A percentile compares a stretch with the other conserved stretches of the same genome.
Conservation (phyloP, 2,888 invertebrate genomes). For the Coelopa pilipes region DNA sequence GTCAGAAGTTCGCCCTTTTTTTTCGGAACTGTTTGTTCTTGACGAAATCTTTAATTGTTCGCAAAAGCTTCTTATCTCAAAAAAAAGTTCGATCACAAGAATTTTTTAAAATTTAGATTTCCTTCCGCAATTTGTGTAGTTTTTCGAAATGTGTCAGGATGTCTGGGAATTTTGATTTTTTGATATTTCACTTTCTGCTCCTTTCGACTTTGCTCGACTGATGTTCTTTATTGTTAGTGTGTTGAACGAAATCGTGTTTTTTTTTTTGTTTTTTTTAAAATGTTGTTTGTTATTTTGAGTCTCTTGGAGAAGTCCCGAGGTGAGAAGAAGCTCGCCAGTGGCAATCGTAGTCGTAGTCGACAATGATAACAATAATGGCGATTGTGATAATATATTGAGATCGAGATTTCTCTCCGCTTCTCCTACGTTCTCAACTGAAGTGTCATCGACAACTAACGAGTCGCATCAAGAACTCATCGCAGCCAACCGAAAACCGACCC, state of each 20-base stretch:
- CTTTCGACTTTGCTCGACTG: neutral
- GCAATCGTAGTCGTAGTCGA: conserved; percentile 5
- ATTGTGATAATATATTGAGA: too few species aligned
- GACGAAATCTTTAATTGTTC: too few species aligned
- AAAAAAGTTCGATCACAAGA: too few species aligned
- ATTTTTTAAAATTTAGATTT: too few species aligned
- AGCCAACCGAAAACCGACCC: conserved; percentile 47
- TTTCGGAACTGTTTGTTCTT: too few species aligned
- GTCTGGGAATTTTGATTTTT: too few species aligned
- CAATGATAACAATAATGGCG: conserved; percentile 13
- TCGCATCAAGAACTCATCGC: conserved; percentile 60
- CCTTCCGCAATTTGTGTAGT: too few species aligned
- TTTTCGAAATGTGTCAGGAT: too few species aligned
- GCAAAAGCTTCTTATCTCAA: too few species aligned
- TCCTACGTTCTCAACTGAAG: conserved; percentile 61
- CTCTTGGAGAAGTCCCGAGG: conserved; percentile 18
- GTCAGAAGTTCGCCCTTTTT: too few species aligned
- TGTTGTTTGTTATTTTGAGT: conserved; percentile 21
- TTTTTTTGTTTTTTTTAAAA: neutral
- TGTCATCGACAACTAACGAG: conserved; percentile 67
- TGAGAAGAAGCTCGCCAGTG: neutral
- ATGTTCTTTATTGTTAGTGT: neutral
- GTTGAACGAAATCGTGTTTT: too few species aligned
- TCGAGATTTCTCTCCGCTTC: conserved; percentile 35
- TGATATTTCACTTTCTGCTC: too few species aligned